Conservation (phyloP, 2,113 vertebrate species). For the Columbina picui region DNA sequence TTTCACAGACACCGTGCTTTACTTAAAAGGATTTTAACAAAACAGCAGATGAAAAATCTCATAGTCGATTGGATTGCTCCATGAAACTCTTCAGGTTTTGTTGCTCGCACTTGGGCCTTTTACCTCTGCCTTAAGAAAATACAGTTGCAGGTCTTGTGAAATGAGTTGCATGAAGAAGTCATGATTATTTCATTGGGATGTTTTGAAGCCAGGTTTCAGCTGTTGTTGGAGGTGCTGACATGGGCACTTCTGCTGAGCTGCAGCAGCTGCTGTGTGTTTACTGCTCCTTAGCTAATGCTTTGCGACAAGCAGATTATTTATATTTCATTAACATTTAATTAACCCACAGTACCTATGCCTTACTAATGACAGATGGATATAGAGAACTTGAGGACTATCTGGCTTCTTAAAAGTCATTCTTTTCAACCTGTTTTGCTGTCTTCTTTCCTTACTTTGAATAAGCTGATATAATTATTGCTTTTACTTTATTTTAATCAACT, state of each 20-base stretch:
- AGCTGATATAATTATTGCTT: background rate
- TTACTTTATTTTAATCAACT: background rate
- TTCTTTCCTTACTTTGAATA: background rate
- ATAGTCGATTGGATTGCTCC: background rate
- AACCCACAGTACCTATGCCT: constrained; percentile 59
- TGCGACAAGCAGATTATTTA: constrained; percentile 62
- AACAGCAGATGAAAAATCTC: background rate
- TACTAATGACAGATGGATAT: constrained; percentile 64
- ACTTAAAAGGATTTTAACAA: background rate
- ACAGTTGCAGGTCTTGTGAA: constrained; percentile 17
- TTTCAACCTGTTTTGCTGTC: background rate
- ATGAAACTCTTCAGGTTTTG: background rate
- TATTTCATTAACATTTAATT: constrained; percentile 77
- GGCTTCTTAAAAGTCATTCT: background rate
- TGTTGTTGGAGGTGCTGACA: constrained; percentile 61
- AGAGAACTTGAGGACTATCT: background rate
- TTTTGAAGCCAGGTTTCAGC: constrained; percentile 47
- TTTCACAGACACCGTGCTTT: background rate
- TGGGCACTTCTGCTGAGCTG: constrained; percentile 41
- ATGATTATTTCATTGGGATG: constrained; percentile 51
- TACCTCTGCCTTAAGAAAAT: constrained; percentile 11
- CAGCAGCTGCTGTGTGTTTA: constrained; percentile 68
- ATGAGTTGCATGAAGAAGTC: constrained; percentile 18
- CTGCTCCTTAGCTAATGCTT: constrained; percentile 61
- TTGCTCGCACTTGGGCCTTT: background rate